These are phyloP conservation scores for Nettapus auritus DNA, from an alignment of 2,113 vertebrate genomes.

Conservation along the genomic window DNA sequence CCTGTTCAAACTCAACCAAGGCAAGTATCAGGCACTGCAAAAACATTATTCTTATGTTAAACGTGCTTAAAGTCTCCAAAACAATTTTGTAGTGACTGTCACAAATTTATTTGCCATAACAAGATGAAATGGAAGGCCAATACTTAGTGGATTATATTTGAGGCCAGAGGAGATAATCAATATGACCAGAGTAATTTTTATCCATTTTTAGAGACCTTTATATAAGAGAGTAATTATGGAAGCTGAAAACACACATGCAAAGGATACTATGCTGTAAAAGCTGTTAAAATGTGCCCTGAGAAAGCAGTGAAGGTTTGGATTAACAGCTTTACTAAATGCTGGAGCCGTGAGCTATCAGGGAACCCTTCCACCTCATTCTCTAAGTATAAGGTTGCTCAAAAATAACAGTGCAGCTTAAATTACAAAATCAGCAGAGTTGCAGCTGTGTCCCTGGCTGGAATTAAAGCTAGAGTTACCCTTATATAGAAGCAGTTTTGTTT, in stretches of 20 bases:
- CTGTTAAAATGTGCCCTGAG: not conserved
- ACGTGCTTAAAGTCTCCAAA: conserved; percentile 46
- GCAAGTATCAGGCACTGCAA: not conserved
- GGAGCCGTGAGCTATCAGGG: not conserved
- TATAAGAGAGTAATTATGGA: conserved; percentile 32
- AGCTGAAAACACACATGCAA: not conserved
- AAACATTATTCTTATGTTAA: conserved; percentile 22
- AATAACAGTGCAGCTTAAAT: not conserved
- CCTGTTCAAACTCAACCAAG: conserved; percentile 1
- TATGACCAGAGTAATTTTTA: conserved; percentile 34
- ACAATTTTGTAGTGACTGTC: conserved; percentile 48
- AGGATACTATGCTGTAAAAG: conserved; percentile 3
- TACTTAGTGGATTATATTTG: conserved; percentile 30
- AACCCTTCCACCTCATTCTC: not conserved
- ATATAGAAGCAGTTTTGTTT: not conserved
- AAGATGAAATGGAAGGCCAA: conserved; percentile 48
- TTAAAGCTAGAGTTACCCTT: not conserved
- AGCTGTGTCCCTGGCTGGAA: not conserved
- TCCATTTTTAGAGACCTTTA: conserved; percentile 34
- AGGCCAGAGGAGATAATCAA: conserved; percentile 53
- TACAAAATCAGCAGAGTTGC: not conserved
- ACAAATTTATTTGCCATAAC: conserved; percentile 44
- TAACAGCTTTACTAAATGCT: conserved; percentile 21
- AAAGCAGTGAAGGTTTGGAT: not conserved
- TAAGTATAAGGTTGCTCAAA: not conserved